Base-by-base conservation (phyloP, 2,113 vertebrate species). In the Azemiops feae region DNA sequence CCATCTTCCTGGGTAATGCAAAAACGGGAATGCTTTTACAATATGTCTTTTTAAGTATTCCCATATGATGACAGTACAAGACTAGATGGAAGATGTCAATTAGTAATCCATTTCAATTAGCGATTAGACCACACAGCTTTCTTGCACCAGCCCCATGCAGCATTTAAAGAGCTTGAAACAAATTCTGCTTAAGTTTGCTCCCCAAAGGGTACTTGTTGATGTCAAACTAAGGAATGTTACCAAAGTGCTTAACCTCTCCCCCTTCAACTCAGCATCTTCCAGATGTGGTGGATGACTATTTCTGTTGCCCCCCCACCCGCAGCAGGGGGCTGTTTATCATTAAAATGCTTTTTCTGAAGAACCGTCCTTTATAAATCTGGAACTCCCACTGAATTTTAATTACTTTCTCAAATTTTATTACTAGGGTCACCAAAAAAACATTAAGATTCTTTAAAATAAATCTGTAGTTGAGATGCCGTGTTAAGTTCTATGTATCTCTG, bases 381-480 rank as follows among this genome's bases (percentile, higher is more conserved):
- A 14, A 54, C 53, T 89, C 69, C 69, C 39, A 43, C 43, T 58
- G 92, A 30, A 43, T 0, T 22, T n/a, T n/a, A 81, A 94, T 87
- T 2, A 58, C 54, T 14, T 54, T 64, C 88, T 45, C 0, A 57
- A 52, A 89, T n/a, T 89, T n/a, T 86, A 8, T 2, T n/a, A 0
- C 1, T 2, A 8, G 4, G 43, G 81, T 86, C 52, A 34, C 52
- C 52, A 30, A 27, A 43, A 52, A 93, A 30, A 25, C 92, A 81
- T 27, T 60, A 89, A 89, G 85, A 91, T 22, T 23, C 34, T 57
- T 64, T 20, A 89, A 91, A 92, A 94, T 90, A 64, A 53, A 85
- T 64, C 92, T 86, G 55, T 52, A n/a, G 22, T 3, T 22, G 91
- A 10, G 27, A 91, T 85, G 16, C 1, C 23, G 34, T 20, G 23